Base-by-base conservation (phyloP, 2,888 invertebrate species). In the Mermis nigrescens region DNA sequence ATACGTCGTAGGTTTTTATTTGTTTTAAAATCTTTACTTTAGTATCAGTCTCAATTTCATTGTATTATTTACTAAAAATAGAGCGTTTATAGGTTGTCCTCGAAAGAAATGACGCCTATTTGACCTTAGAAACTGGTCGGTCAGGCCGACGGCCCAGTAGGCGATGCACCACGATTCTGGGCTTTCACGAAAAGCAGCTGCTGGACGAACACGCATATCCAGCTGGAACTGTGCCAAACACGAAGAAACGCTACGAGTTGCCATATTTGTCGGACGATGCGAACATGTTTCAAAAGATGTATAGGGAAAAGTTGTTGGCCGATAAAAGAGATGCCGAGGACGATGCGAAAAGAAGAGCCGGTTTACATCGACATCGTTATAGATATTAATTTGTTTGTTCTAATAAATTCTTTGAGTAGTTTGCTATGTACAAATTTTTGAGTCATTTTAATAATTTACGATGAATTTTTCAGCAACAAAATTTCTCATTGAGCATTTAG, bases 41-140 rank as follows among this genome's bases (percentile, higher is more conserved):
- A n/a, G n/a, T n/a, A n/a, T n/a, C n/a, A n/a, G n/a, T n/a, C n/a
- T n/a, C n/a, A n/a, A n/a, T n/a, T n/a, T n/a, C n/a, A n/a, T n/a
- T n/a, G n/a, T n/a, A n/a, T n/a, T n/a, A n/a, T n/a, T n/a, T n/a
- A n/a, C n/a, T n/a, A n/a, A n/a, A n/a, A n/a, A n/a, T n/a, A n/a
- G n/a, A n/a, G n/a, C n/a, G n/a, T n/a, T n/a, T n/a, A n/a, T n/a
- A n/a, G n/a, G n/a, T n/a, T n/a, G 82, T 98, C 0, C 79, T 85
- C 59, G 98, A 98, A 76, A 79, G 98, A 63, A 91, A 99, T 72
- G 76, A 80, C 64, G 95, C 98, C 0, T 90, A 86, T 75, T 82
- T 84, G 73, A 72, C 83, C 65, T 76, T 98, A 57, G 95, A 98
- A 78, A 88, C 86, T 3, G 91, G 90, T 0, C 82, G 83, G 70